Evolutionary conservation across 1,140 invertebrate species (phyloP), one percentile per base, ranked within the genome.

Genomic region (Chironomus tepperi): DNA sequence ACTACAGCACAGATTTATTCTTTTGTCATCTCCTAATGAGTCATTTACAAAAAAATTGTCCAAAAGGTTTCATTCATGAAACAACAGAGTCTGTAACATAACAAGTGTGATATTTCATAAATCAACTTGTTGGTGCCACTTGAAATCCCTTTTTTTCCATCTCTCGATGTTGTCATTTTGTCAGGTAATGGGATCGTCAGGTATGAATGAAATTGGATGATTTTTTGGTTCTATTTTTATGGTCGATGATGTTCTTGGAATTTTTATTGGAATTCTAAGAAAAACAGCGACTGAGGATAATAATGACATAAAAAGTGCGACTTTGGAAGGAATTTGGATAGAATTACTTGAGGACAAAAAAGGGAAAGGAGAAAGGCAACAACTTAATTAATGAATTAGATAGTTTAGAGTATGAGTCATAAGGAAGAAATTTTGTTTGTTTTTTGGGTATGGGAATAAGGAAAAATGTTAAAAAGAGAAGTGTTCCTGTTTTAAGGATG

Each of bases 31-130:
- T 10, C 9, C 18, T 70, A 70, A 70, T 70, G 65, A 70, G 16
- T 70, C 65, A 70, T 70, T 70, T 57, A n/a, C 9, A 10, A 57
- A 57, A 57, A 57, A 57, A n/a, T n/a, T 10, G 12, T 57, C 47
- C 24, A 34, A 34, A 34, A 34, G 24, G 24, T 34, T 34, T 34
- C 24, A 34, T 34, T 57, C n/a, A 57, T 57, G 10, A 57, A 57
- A n/a, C 12, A 57, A 57, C 47, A 57, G 47, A n/a, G 47, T n/a
- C 47, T 57, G 24, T 34, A 34, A 57, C 12, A 57, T 57, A 57
- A 19, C 65, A 70, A 70, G 65, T 70, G 65, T 70, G 65, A 70
- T 15, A 70, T 70, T 70, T 70, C 65, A 70, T 70, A 70, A 70
- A 70, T 70, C 65, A 70, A 70, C 8, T 21, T 57, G 47, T 57